These are phyloP conservation scores for Craniophora ligustri DNA, from an alignment of 2,888 invertebrate genomes.

Conservation along the genomic window DNA sequence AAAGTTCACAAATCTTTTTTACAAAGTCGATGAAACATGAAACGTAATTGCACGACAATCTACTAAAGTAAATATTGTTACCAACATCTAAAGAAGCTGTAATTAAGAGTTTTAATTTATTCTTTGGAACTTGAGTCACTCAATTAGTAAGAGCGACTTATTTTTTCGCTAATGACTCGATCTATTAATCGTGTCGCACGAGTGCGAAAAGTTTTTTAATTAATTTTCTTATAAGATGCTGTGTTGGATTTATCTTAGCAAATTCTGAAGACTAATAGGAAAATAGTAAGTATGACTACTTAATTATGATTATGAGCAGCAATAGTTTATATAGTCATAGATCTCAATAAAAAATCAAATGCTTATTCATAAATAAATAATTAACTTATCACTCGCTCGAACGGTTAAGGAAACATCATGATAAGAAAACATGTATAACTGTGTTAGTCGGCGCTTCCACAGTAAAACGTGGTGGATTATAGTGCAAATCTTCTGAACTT, in stretches of 20 bases:
- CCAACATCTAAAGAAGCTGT: background rate
- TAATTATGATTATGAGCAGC: too few species aligned
- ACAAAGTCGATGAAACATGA: constrained; percentile 6
- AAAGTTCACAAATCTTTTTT: background rate
- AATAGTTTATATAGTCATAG: too few species aligned
- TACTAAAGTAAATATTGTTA: constrained; percentile 10
- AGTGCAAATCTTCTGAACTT: too few species aligned
- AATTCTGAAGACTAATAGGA: background rate
- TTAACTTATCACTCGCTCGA: too few species aligned
- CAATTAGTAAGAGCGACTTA: constrained; percentile 23
- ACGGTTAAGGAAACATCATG: too few species aligned
- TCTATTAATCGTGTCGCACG: constrained; percentile 18
- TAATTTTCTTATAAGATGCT: constrained; percentile 1
- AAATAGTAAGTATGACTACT: too few species aligned
- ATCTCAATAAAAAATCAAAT: too few species aligned
- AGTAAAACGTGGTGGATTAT: too few species aligned
- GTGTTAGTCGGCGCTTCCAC: too few species aligned
- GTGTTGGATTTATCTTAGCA: background rate
- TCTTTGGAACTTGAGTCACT: constrained; percentile 12
- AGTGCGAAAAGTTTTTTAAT: constrained; percentile 20
- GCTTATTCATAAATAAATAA: too few species aligned
- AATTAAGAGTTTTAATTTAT: constrained; percentile 21
- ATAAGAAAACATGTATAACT: too few species aligned
- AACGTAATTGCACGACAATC: constrained; percentile 1
- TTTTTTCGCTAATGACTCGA: constrained; percentile 31